Conservation (phyloP, 2,797 vertebrate species). For the Acomys russatus region DNA sequence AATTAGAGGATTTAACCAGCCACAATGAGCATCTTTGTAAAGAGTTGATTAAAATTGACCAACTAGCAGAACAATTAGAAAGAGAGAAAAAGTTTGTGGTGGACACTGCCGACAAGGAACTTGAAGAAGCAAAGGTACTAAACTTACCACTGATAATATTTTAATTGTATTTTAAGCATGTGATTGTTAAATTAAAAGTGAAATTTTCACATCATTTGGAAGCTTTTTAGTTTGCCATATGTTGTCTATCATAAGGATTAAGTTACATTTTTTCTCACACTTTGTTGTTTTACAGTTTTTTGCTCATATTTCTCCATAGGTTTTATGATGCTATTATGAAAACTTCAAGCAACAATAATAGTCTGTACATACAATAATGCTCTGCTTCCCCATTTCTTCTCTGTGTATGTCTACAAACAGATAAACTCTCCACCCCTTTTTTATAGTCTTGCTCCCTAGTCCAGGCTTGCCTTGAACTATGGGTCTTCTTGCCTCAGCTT, state of each 20-base stretch:
- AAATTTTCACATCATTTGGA: conserved; percentile 37
- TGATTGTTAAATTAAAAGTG: conserved; percentile 57
- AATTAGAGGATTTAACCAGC: conserved; percentile 85
- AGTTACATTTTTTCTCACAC: conserved; percentile 21
- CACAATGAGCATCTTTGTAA: conserved; percentile 87
- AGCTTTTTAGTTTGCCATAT: conserved; percentile 61
- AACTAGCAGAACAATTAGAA: conserved; percentile 86
- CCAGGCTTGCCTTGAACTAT: background rate
- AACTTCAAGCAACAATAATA: background rate
- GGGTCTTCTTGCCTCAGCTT: background rate
- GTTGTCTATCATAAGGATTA: conserved; percentile 32
- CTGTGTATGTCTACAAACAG: background rate
- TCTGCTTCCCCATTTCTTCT: background rate
- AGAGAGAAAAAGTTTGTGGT: conserved; percentile 85
- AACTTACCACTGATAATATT: conserved; percentile 46
- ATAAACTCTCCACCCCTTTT: background rate
- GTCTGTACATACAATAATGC: background rate
- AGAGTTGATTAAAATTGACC: conserved; percentile 87
- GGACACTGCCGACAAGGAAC: conserved; percentile 84
- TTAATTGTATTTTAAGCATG: conserved; percentile 55
- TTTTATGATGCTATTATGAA: background rate
- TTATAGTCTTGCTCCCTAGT: background rate
- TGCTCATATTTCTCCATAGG: background rate
- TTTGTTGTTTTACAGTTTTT: conserved; percentile 45
- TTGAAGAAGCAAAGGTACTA: conserved; percentile 88